Conservation (phyloP, 2,797 vertebrate genomes). For the Cyclopterus lumpus region DNA sequence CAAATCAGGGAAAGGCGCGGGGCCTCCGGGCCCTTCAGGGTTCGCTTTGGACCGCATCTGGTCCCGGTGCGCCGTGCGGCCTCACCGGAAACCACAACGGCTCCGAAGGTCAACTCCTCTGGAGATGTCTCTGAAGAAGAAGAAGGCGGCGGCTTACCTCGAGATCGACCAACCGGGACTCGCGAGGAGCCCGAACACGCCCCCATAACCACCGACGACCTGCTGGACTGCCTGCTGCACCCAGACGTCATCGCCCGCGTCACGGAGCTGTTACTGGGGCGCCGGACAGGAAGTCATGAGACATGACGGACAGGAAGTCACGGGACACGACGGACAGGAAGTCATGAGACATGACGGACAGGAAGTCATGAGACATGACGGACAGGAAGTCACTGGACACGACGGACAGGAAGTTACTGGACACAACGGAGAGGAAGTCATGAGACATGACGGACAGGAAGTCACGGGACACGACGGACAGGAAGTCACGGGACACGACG, state of each 20-base stretch:
- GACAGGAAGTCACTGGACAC: not conserved
- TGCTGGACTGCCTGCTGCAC: conserved; percentile 92
- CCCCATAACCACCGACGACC: conserved; percentile 88
- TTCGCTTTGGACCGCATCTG: conserved; percentile 87
- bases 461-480: not conserved
- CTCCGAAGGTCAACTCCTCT: not conserved
- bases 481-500: not conserved
- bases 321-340: not conserved
- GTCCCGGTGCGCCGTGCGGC: conserved; percentile 76
- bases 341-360: not conserved
- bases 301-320: too few relatives aligned
- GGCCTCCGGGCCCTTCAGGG: conserved; percentile 14
- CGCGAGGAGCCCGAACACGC: conserved; percentile 12
- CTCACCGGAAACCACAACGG: not conserved
- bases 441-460: too few relatives aligned
- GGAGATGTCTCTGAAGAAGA: not conserved
- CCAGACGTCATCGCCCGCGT: conserved; percentile 88
- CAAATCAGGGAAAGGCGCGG: conserved; percentile 26
- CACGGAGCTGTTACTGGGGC: conserved; percentile 87
- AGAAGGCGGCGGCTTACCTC: conserved; percentile 1
- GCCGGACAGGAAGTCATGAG: too few relatives aligned
- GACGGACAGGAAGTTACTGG: not conserved
- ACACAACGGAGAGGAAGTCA: too few relatives aligned
- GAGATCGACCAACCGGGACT: conserved; percentile 4
- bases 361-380: too few relatives aligned